Conservation (phyloP, 2,888 invertebrate species). For the Synanthedon myopaeformis region DNA sequence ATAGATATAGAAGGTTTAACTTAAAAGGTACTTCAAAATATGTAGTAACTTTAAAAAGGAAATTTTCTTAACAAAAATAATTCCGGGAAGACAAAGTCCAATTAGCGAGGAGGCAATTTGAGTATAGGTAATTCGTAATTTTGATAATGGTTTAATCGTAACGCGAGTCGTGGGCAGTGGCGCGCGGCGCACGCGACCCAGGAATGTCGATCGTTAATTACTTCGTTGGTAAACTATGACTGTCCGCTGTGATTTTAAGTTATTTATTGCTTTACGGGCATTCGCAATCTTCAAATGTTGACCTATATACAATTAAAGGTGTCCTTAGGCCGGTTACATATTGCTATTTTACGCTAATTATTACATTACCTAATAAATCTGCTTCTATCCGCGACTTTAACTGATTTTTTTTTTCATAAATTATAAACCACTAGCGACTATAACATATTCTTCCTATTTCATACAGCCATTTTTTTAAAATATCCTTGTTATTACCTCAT, state of each 20-base stretch:
- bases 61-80: neutral
- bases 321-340: too few species aligned
- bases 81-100: neutral
- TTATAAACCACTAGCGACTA: too few species aligned
- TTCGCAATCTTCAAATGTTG: neutral
- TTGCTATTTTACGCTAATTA: too few species aligned
- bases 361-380: too few species aligned
- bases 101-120: constrained; percentile 10
- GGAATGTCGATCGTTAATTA: constrained; percentile 15
- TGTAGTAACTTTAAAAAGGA: too few species aligned
- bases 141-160: constrained; percentile 15
- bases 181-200: constrained; percentile 16
- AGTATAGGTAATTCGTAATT: constrained; percentile 11
- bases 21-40: too few species aligned
- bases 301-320: neutral
- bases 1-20: too few species aligned
- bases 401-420: too few species aligned
- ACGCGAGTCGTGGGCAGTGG: constrained; percentile 9
- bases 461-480: too few species aligned
- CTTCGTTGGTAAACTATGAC: constrained; percentile 8
- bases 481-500: too few species aligned
- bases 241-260: constrained; percentile 1
- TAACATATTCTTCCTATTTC: too few species aligned
- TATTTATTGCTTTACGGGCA: neutral
- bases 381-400: too few species aligned